Evolutionary conservation across 2,797 vertebrate genomes (phyloP).

Genomic region (Masticophis lateralis): DNA sequence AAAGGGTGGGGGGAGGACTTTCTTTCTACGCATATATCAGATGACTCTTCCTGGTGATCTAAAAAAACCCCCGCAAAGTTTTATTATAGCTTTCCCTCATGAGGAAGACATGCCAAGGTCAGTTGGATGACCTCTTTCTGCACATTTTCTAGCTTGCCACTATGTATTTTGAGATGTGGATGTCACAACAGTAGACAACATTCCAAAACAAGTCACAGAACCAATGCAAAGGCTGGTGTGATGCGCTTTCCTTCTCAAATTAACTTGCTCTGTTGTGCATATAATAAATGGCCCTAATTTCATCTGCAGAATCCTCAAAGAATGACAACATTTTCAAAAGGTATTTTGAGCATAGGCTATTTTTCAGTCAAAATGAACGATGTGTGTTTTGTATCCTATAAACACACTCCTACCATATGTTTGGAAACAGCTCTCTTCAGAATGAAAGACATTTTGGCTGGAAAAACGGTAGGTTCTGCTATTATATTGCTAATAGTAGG

Average conservation of each 20-base stretch:
- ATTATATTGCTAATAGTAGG: neutral
- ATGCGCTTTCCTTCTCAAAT: neutral
- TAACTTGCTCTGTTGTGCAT: neutral
- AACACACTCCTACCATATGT: neutral
- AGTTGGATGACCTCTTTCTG: neutral
- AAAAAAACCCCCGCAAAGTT: neutral
- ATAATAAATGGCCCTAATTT: neutral
- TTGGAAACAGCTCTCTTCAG: neutral
- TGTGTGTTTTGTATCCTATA: neutral
- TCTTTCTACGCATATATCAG: neutral
- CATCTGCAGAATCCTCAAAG: neutral
- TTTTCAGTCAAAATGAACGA: neutral
- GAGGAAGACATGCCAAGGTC: neutral
- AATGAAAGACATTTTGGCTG: neutral
- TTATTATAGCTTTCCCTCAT: neutral
- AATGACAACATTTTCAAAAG: neutral
- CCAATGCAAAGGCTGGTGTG: neutral
- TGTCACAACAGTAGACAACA: neutral
- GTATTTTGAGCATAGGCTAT: neutral
- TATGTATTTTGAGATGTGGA: neutral
- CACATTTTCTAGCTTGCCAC: neutral
- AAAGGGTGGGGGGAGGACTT: neutral
- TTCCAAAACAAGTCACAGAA: neutral
- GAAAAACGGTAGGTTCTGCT: neutral
- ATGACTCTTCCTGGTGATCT: too few species aligned